Evolutionary conservation across 2,113 vertebrate species (phyloP).

Genomic region (Aythya baeri): DNA sequence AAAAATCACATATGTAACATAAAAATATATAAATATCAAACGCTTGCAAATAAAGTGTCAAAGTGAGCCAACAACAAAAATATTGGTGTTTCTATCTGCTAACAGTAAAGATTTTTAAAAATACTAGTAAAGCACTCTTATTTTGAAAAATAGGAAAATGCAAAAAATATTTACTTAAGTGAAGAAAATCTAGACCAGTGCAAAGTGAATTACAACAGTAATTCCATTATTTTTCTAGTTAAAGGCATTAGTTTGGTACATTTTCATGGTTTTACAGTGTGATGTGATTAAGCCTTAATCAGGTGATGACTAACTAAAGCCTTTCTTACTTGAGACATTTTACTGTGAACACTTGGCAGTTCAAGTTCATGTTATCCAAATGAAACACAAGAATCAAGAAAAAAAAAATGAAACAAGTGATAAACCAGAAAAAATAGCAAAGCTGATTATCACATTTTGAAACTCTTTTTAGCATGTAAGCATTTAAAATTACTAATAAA

Average conservation of each 20-base stretch:
- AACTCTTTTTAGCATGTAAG: not conserved
- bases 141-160: not conserved
- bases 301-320: not conserved
- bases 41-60: not conserved
- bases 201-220: not conserved
- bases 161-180: not conserved
- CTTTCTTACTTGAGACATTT: not conserved
- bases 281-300: constrained; percentile 14
- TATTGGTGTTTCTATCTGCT: not conserved
- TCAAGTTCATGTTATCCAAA: constrained; percentile 16
- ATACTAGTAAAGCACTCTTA: not conserved
- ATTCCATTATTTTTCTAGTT: not conserved
- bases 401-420: not conserved
- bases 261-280: not conserved
- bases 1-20: not conserved
- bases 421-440: not conserved
- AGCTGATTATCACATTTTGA: constrained; percentile 9
- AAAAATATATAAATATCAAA: not conserved
- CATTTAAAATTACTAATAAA: constrained; percentile 33
- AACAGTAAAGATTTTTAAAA: not conserved
- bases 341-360: not conserved
- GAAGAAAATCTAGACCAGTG: not conserved
- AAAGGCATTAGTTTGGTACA: not conserved
- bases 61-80: not conserved
- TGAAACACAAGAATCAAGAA: not conserved